Percentiles rank a stretch among this genome's conserved stretches.
Evolutionary conservation across 2,113 vertebrate genomes (phyloP).

Genomic region (Odontophorus gujanensis): DNA sequence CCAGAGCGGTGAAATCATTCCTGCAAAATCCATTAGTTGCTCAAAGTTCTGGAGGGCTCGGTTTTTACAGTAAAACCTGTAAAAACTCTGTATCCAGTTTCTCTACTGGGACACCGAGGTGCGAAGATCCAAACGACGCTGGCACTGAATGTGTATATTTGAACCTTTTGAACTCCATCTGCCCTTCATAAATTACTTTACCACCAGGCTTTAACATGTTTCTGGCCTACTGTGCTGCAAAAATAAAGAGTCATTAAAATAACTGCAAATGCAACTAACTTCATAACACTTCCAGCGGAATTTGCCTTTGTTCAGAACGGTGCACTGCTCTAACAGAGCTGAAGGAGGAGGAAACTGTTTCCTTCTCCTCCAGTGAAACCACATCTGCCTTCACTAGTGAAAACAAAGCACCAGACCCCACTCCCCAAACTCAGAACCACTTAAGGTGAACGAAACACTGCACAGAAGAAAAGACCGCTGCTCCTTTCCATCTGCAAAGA

Average conservation of each 20-base stretch:
- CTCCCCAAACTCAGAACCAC: neutral
- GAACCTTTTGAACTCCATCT: conserved; percentile 74
- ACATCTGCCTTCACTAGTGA: neutral
- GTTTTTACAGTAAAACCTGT: conserved; percentile 80
- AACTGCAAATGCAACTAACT: conserved; percentile 60
- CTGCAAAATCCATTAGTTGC: conserved; percentile 90
- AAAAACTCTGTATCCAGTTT: conserved; percentile 80
- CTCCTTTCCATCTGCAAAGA: conserved; percentile 77
- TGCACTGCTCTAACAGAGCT: fast-evolving
- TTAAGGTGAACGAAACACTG: neutral
- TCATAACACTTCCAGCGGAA: conserved; percentile 60
- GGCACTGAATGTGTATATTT: conserved; percentile 80
- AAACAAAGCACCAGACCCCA: neutral
- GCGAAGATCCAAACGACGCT: conserved; percentile 79
- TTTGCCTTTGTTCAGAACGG: conserved; percentile 39
- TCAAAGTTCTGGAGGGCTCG: conserved; percentile 73
- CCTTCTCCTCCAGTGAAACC: neutral
- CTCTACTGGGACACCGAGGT: conserved; percentile 77
- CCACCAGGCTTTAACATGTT: conserved; percentile 47
- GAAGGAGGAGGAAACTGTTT: neutral
- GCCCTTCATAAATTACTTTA: conserved; percentile 75
- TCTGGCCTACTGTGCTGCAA: conserved; percentile 44
- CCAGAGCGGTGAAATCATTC: conserved; percentile 71
- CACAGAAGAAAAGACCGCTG: conserved; percentile 11
- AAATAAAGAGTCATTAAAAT: conserved; percentile 24